A percentile compares a stretch with the other conserved stretches of the same genome.
These are phyloP conservation scores for Habrosyne pyritoides DNA, from an alignment of 2,888 invertebrate species.

Conservation along the genomic window DNA sequence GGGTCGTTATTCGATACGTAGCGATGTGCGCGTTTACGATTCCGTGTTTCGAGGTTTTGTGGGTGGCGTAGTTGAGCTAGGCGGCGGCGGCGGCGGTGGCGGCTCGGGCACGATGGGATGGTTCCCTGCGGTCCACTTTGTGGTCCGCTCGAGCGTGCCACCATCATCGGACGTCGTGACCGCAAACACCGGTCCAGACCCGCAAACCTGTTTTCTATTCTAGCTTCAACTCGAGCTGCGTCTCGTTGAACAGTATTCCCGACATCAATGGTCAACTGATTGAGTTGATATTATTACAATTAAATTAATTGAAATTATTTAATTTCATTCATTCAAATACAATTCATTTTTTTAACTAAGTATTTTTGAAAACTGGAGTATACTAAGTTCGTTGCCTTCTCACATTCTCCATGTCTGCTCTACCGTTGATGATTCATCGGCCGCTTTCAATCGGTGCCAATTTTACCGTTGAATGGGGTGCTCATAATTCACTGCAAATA, in stretches of 20 bases:
- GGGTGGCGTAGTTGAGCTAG: constrained; percentile 34
- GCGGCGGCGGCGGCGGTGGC: constrained; percentile 26
- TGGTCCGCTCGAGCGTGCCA: constrained; percentile 63
- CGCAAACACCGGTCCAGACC: constrained; percentile 65
- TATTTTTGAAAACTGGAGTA: background rate
- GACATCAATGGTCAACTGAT: constrained; percentile 22
- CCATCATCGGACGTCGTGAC: constrained; percentile 62
- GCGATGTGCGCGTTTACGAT: constrained; percentile 38
- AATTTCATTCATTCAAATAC: background rate
- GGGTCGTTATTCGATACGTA: constrained; percentile 58
- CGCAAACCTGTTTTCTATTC: constrained; percentile 67
- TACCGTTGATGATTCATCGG: constrained; percentile 46
- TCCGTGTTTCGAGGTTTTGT: constrained; percentile 54
- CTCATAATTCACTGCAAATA: constrained; percentile 56
- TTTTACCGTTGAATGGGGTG: constrained; percentile 60
- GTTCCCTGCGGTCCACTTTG: constrained; percentile 64
- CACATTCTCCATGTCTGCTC: constrained; percentile 19
- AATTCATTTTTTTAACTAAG: no score
- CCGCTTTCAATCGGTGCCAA: constrained; percentile 48
- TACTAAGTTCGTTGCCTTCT: background rate
- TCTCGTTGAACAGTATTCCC: constrained; percentile 23
- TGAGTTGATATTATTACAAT: constrained; percentile 13
- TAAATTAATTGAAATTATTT: background rate
- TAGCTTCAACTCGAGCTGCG: constrained; percentile 37
- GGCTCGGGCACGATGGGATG: constrained; percentile 24